These are phyloP conservation scores for Epinephelus moara DNA, from an alignment of 2,113 vertebrate species.

Conservation along the genomic window DNA sequence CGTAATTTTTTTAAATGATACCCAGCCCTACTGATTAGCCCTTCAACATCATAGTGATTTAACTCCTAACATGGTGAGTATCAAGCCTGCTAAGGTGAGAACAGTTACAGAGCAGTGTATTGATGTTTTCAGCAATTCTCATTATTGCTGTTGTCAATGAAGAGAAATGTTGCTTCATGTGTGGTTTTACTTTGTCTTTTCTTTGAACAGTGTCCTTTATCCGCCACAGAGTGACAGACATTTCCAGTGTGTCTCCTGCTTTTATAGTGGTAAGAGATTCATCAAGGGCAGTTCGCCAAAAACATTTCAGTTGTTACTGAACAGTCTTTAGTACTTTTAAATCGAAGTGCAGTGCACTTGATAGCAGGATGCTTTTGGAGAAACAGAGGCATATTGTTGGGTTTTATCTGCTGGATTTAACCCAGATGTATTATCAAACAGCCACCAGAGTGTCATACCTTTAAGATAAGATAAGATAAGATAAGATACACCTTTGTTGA, in stretches of 20 bases:
- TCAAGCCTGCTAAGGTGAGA: background rate
- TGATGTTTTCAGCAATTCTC: background rate
- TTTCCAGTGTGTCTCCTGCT: constrained; percentile 89
- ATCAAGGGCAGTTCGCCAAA: background rate
- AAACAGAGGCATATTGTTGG: background rate
- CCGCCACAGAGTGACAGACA: constrained; percentile 82
- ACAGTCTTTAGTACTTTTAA: background rate
- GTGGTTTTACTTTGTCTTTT: constrained; percentile 1
- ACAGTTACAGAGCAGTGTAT: background rate
- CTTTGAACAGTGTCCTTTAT: constrained; percentile 71
- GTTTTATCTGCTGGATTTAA: background rate
- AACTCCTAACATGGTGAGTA: background rate
- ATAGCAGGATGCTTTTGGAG: background rate
- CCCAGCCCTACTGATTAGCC: too few species aligned
- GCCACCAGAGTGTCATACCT: background rate
- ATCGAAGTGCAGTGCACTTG: background rate
- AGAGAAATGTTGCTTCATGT: background rate
- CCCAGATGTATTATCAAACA: background rate
- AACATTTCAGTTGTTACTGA: background rate
- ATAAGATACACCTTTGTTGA: too few species aligned
- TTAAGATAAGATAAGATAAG: too few species aligned
- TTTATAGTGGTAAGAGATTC: constrained; percentile 92
- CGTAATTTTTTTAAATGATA: too few species aligned
- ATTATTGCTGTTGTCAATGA: background rate
- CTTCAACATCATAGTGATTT: background rate